Evolutionary conservation across 2,113 vertebrate genomes (phyloP), one percentile per base, ranked within the genome.

Genomic region (Callionymus lyra): DNA sequence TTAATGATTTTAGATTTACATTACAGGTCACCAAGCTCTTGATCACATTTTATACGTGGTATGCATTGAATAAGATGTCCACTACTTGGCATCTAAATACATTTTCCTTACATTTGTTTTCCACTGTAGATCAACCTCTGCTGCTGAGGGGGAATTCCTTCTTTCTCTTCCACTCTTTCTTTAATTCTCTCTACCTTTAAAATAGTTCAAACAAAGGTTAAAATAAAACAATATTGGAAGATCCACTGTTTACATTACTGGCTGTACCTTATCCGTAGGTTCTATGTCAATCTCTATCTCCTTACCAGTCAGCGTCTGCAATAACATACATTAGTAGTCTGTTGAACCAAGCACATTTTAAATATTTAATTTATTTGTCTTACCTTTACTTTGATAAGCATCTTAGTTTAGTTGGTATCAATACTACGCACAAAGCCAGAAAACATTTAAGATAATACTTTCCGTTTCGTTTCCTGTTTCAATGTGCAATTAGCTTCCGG

Each of bases 281-380:
- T 95, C 92, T 31, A 95, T 95, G 74, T 95, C 92, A 14, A 95
- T 95, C 67, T 95, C 92, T 44, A 95, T 94, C 79, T 95, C 92
- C 75, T 95, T 95, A 16, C 91, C 91, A 1, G 91, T 94, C 65
- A 94, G 88, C 3, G 92, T 95, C 91, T 95, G 59, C 80, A 87
- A 76, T 8, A 75, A 13, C 33, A 36, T 0, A 0, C 33, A 57
- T 14, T 35, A 27, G 21, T 27, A 27, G 43, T 19, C 8, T 8
- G 27, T 9, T 10, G 12, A 10, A 31, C 3, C 12, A 2, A 9
- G 11, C 12, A 12, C 2, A 21, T 18, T n/a, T 11, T 16, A 12
- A 34, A 16, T 6, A 27, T 16, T 12, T 19, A 27, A 27, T 8
- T 27, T 27, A n/a, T n/a, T 27, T 27, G 0, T 15, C 76, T 79